Evolutionary conservation across 2,797 vertebrate genomes (phyloP), one percentile per base, ranked within the genome.

Genomic region (Gobionotothen gibberifrons): DNA sequence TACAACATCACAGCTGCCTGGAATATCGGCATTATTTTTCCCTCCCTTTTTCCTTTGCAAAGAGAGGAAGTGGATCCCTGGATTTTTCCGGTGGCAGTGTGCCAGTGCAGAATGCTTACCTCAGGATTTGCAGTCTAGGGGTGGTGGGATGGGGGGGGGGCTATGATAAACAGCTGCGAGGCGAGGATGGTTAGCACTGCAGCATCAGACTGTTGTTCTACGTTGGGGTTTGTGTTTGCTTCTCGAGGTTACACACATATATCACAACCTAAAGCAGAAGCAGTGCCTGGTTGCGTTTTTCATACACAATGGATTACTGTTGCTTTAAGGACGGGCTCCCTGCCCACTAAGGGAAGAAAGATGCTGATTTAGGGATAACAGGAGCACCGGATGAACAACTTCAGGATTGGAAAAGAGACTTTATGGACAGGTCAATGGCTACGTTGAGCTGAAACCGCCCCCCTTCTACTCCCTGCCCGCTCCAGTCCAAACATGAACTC

Each of bases 401-500:
- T 71, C 19, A 40, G 56, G 43, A 29, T 78, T 55, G 47, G 59
- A 22, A 48, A 19, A 54, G 26, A 56, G 52, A 53, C 39, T 72
- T 26, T 14, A 12, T 4, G 51, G 64, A 67, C 60, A 22, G 46
- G 69, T 75, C 72, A 80, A 49, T 1, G n/a, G 63, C 71, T 47
- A 69, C 9, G 9, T 63, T 39, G 54, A 86, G 51, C 82, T 88
- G 76, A 90, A 75, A n/a, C 48, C 1, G 0, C 62, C 56, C 15
- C 26, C 52, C 26, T 36, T 44, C 29, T 17, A 5, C n/a, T 22
- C 29, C 26, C 26, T 19, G 14, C 66, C 21, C 22, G 29, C 22
- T 42, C 21, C 65, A 62, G 43, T 74, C 76, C 80, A 86, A 90
- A 86, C 86, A 92, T 92, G 91, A 90, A 91, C 91, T 87, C 85